Evolutionary conservation across 2,888 invertebrate species (phyloP).

Genomic region (Coremacera marginata): DNA sequence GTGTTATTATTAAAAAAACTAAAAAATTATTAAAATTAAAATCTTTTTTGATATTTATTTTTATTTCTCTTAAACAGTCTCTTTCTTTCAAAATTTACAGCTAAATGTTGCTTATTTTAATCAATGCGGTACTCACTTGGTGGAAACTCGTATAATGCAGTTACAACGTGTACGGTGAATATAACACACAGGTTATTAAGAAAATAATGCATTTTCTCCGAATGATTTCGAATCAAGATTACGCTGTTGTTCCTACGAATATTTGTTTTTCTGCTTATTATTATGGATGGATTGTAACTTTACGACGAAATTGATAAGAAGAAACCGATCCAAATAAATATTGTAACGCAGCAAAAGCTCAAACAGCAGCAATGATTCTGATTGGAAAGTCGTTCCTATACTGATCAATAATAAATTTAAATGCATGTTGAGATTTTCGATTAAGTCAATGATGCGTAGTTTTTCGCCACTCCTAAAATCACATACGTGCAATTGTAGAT

Average conservation of each 20-base stretch:
- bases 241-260: neutral
- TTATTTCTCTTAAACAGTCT: no score
- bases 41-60: no score
- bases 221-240: neutral
- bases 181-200: neutral
- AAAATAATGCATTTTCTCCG: conserved; percentile 1
- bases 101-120: neutral
- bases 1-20: no score
- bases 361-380: neutral
- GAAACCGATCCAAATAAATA: neutral
- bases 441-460: neutral
- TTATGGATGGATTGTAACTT: neutral
- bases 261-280: neutral
- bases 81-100: no score
- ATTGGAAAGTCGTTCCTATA: conserved; percentile 6
- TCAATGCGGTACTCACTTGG: conserved; percentile 1
- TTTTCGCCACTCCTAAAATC: neutral
- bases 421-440: neutral
- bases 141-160: conserved; percentile 23
- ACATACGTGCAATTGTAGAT: conserved; percentile 5
- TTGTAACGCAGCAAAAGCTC: neutral
- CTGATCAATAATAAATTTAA: conserved; percentile 16
- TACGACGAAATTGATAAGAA: conserved; percentile 1
- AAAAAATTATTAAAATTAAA: no score
- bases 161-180: neutral